phyloP scores from a whole-genome alignment of 2,113 vertebrate species.

The Nymphicus hollandicus region DNA sequence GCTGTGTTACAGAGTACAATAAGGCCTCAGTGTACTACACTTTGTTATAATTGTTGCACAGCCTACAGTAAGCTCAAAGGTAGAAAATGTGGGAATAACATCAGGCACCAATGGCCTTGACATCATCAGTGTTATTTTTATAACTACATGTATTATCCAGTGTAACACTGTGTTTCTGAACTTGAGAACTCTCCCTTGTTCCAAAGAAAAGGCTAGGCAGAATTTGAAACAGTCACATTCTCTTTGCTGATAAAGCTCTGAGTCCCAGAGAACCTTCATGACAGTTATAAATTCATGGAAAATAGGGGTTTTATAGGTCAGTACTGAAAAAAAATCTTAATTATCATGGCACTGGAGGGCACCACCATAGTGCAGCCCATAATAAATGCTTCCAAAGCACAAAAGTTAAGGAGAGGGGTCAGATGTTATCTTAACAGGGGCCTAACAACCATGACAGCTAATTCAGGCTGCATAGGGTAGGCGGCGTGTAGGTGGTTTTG shows the following conservation, averaged over 20 bases:
- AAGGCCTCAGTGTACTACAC: background rate
- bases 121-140: background rate
- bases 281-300: background rate
- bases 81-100: background rate
- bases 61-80: background rate
- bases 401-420: constrained; percentile 34
- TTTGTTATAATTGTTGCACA: background rate
- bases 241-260: background rate
- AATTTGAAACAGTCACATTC: background rate
- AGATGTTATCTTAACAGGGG: constrained; percentile 32
- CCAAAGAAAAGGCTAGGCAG: background rate
- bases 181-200: background rate
- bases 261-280: background rate
- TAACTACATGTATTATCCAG: background rate
- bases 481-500: constrained; percentile 63
- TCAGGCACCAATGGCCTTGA: background rate
- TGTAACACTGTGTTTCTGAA: background rate
- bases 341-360: background rate
- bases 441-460: background rate
- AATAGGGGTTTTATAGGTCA: background rate
- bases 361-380: background rate
- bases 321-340: background rate
- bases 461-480: background rate
- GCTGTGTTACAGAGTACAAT: background rate
- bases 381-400: background rate